Evolutionary conservation across 2,797 vertebrate genomes (phyloP).

Genomic region (Falco biarmicus): DNA sequence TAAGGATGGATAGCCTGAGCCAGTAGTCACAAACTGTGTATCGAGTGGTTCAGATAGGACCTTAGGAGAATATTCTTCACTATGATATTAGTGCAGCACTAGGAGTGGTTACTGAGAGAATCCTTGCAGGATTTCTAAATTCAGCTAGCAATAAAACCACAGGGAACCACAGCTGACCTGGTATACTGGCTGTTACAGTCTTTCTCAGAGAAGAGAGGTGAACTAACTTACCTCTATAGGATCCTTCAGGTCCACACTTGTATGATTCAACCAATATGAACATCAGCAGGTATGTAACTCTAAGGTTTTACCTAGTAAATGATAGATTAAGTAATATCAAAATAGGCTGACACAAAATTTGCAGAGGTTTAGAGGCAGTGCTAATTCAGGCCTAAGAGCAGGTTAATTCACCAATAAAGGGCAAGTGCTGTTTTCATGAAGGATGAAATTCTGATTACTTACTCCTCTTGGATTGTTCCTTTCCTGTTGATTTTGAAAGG

Average conservation of each 20-base stretch:
- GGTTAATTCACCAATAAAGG: not conserved
- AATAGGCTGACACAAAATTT: not conserved
- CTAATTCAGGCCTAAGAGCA: slow-evolving; percentile 25
- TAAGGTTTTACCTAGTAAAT: slow-evolving; percentile 29
- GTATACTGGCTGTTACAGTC: not conserved
- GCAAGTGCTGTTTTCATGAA: not conserved
- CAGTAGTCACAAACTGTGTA: not conserved
- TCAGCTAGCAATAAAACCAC: not conserved
- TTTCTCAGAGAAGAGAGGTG: not conserved
- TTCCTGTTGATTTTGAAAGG: not conserved
- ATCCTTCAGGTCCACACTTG: not conserved
- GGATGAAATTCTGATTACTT: not conserved
- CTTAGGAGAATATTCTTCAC: not conserved
- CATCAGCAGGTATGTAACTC: not conserved
- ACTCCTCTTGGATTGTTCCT: not conserved
- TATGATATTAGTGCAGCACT: not conserved
- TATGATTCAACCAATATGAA: not conserved
- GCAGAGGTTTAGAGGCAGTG: not conserved
- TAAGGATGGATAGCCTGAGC: not conserved
- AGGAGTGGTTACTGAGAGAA: not conserved
- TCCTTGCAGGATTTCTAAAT: not conserved
- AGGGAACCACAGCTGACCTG: not conserved
- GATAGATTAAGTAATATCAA: slow-evolving; percentile 17
- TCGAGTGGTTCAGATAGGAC: not conserved
- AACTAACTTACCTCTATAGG: not conserved